A percentile compares a stretch with the other conserved stretches of the same genome.
These are phyloP conservation scores for Agelaius tricolor DNA, from an alignment of 2,113 vertebrate species.

Conservation along the genomic window DNA sequence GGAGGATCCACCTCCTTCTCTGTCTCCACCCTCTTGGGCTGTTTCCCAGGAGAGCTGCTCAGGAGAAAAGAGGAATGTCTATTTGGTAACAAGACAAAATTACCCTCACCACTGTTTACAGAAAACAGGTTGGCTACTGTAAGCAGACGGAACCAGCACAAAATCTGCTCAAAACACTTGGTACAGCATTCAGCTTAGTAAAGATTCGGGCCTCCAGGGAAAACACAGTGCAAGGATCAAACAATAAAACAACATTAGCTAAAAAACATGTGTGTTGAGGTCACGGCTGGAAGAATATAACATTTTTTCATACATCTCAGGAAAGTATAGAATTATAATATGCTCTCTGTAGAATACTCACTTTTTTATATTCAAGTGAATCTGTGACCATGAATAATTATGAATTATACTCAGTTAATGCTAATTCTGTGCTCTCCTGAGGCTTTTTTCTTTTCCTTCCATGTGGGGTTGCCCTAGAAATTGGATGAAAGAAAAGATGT, in stretches of 20 bases:
- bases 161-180: not conserved
- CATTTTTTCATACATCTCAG: not conserved
- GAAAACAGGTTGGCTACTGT: not conserved
- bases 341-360: not conserved
- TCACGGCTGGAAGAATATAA: not conserved
- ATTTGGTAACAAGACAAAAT: not conserved
- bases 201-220: not conserved
- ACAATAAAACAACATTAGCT: slow-evolving; percentile 1
- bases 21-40: not conserved
- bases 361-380: slow-evolving; percentile 17
- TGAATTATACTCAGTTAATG: not conserved
- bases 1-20: not conserved
- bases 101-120: slow-evolving; percentile 16
- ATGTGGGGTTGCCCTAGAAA: not conserved
- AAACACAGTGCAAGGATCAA: not conserved
- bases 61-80: not conserved
- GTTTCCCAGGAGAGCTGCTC: not conserved
- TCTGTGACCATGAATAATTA: not conserved
- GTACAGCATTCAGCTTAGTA: not conserved
- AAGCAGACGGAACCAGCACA: not conserved
- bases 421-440: not conserved
- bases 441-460: slow-evolving; percentile 12
- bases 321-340: not conserved
- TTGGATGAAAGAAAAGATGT: not conserved
- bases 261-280: not conserved